A percentile compares a stretch with the other conserved stretches of the same genome.
Evolutionary conservation across 2,797 vertebrate genomes (phyloP).

Genomic region (Sebastes goodei): DNA sequence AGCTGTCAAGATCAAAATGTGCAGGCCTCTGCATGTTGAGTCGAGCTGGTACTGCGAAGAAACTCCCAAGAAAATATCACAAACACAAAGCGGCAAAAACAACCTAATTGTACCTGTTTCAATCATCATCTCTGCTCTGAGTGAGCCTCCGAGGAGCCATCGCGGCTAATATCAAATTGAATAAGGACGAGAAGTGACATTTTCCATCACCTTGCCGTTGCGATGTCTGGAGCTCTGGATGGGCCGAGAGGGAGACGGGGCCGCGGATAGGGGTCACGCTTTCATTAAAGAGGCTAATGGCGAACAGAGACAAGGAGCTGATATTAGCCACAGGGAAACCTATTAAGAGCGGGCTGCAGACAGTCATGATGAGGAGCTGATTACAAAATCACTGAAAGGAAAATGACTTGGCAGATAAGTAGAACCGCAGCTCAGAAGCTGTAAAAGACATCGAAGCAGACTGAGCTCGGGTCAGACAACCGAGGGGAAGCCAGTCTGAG

Average conservation of each 20-base stretch:
- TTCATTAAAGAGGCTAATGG: constrained; percentile 73
- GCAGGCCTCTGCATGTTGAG: not conserved
- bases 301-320: constrained; percentile 50
- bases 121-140: not conserved
- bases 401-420: constrained; percentile 60
- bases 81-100: not conserved
- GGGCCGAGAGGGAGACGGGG: constrained; percentile 38
- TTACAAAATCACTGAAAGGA: constrained; percentile 68
- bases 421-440: constrained; percentile 29
- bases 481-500: not conserved
- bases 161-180: constrained; percentile 40
- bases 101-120: not conserved
- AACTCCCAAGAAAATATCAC: not conserved
- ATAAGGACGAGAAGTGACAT: constrained; percentile 58
- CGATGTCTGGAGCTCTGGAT: constrained; percentile 29
- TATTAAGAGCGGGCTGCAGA: constrained; percentile 54
- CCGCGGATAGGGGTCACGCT: constrained; percentile 53
- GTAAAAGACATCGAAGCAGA: constrained; percentile 12
- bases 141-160: constrained; percentile 31
- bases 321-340: constrained; percentile 64
- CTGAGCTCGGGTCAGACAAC: constrained; percentile 4
- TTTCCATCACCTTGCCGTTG: constrained; percentile 48
- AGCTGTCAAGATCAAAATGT: not conserved
- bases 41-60: not conserved
- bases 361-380: constrained; percentile 62